phyloP scores from a whole-genome alignment of 2,113 vertebrate species.

The Bombycilla garrulus region DNA sequence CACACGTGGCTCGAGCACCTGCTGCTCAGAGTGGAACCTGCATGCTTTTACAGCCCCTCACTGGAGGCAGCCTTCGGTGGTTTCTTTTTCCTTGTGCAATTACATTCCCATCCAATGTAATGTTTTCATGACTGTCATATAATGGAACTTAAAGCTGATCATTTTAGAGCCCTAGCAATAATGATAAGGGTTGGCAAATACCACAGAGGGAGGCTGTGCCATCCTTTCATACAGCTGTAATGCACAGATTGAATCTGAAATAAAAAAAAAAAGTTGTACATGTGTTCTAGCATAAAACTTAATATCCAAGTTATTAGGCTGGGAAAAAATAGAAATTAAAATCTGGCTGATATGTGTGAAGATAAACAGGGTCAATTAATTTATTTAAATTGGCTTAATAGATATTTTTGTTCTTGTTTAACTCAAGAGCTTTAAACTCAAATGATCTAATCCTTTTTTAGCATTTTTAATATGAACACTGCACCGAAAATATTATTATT shows the following conservation, averaged over 20 bases:
- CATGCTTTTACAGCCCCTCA: background rate
- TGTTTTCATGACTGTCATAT: background rate
- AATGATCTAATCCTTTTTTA: background rate
- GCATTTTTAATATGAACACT: background rate
- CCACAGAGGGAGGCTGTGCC: background rate
- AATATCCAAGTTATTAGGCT: background rate
- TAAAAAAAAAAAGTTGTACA: background rate
- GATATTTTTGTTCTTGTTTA: slow-evolving; percentile 40
- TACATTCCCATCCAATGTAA: background rate
- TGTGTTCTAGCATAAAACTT: slow-evolving; percentile 4
- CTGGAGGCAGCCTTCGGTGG: background rate
- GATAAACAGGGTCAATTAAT: slow-evolving; percentile 29
- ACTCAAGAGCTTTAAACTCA: slow-evolving; percentile 32
- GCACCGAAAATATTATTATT: background rate
- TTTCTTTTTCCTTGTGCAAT: background rate
- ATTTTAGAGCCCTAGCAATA: slow-evolving; percentile 17
- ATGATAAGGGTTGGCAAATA: slow-evolving; percentile 9
- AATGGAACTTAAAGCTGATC: slow-evolving; percentile 21
- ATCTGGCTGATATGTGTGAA: slow-evolving; percentile 22
- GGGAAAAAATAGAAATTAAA: background rate
- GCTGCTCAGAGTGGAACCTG: background rate
- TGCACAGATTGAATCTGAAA: background rate
- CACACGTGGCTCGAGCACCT: background rate
- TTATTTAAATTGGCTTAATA: slow-evolving; percentile 24
- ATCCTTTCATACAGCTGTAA: background rate